Evolutionary conservation across 2,797 vertebrate genomes (phyloP).

Genomic region (Hydrocynus forskahlii): DNA sequence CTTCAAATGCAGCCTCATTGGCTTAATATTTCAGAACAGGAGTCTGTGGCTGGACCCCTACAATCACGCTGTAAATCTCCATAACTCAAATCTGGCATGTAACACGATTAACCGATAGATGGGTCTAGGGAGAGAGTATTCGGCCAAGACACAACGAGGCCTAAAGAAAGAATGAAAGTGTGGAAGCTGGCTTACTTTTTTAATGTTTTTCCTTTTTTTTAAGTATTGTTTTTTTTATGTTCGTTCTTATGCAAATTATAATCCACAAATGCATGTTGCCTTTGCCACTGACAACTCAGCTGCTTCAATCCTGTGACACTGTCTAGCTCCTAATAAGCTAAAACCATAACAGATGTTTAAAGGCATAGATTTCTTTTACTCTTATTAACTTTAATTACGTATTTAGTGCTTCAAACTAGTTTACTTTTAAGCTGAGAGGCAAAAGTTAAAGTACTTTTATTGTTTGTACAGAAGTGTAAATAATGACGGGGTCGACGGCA

Average conservation of each 20-base stretch:
- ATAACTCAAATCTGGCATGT: neutral
- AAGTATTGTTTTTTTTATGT: neutral
- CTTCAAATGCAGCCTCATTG: neutral
- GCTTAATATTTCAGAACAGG: neutral
- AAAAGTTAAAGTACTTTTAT: conserved; percentile 52
- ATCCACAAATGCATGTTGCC: conserved; percentile 3
- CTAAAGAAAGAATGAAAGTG: neutral
- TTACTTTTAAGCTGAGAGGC: conserved; percentile 66
- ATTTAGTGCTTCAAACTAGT: conserved; percentile 48
- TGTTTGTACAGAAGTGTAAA: conserved; percentile 72
- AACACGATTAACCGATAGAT: neutral
- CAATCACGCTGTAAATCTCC: neutral
- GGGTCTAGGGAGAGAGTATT: neutral
- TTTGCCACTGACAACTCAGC: conserved; percentile 4
- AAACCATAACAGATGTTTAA: conserved; percentile 13
- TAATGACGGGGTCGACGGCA: conserved; percentile 63
- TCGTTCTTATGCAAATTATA: neutral
- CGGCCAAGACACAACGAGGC: neutral
- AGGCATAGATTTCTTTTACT: conserved; percentile 12
- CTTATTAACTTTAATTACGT: conserved; percentile 23
- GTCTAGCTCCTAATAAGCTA: conserved; percentile 38
- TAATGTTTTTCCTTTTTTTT: too few species aligned
- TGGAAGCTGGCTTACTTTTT: neutral
- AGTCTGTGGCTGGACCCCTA: neutral
- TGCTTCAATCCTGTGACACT: neutral